Percentiles rank a stretch among this genome's conserved stretches.
Evolutionary conservation across 2,888 invertebrate genomes (phyloP).

Genomic region (Thumatha senex): DNA sequence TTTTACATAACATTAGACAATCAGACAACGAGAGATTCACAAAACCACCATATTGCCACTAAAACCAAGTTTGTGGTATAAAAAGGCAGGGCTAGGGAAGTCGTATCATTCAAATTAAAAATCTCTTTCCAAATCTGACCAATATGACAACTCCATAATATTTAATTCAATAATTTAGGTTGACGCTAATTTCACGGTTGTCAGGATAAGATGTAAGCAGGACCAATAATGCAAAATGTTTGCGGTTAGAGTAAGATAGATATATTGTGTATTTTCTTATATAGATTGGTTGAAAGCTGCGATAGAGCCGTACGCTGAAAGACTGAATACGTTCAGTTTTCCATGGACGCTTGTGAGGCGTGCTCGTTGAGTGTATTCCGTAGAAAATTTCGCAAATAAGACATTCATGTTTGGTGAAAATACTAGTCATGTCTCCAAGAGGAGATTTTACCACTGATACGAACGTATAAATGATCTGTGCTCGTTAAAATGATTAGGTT

Average conservation of each 20-base stretch:
- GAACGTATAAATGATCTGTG: slow-evolving; percentile 11
- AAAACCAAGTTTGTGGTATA: no score
- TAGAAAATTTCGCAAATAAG: slow-evolving; percentile 34
- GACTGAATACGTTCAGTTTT: slow-evolving; percentile 28
- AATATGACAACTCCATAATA: slow-evolving; percentile 43
- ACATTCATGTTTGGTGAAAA: slow-evolving; percentile 35
- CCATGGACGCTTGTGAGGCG: slow-evolving; percentile 31
- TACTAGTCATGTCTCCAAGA: slow-evolving; percentile 27
- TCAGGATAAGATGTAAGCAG: slow-evolving; percentile 58
- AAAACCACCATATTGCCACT: no score
- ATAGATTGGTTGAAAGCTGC: slow-evolving; percentile 77
- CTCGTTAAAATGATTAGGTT: slow-evolving; percentile 24
- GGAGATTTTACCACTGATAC: slow-evolving; percentile 28
- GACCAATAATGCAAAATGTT: slow-evolving; percentile 33
- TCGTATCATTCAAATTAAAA: no score
- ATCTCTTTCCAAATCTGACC: slow-evolving; percentile 38
- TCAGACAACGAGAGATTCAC: no score
- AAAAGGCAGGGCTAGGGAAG: no score
- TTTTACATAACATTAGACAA: no score
- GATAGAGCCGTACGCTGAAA: slow-evolving; percentile 28
- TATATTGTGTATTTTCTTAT: slow-evolving; percentile 66
- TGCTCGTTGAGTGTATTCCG: slow-evolving; percentile 16
- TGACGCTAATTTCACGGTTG: slow-evolving; percentile 43
- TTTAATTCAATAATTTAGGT: slow-evolving; percentile 50
- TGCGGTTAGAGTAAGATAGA: slow-evolving; percentile 46